Base-by-base conservation (phyloP, 2,113 vertebrate genomes). In the Chlamydotis undulata region DNA sequence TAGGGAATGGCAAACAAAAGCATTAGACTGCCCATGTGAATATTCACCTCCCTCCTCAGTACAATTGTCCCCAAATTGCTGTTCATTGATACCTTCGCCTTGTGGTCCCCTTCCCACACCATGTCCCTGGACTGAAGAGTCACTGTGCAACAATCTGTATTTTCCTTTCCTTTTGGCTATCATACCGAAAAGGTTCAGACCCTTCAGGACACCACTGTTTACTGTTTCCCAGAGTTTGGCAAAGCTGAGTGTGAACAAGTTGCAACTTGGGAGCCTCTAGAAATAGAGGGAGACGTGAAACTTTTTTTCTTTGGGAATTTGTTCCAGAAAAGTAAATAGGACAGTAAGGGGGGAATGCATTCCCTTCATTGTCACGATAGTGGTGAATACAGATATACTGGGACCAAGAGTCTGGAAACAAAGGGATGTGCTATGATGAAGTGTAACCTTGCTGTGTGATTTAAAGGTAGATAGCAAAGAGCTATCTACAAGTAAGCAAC, bases 101-200 rank as follows among this genome's bases (percentile, higher is more conserved):
- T 14, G 6, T 35, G 26, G 16, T 24, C 15, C n/a, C 26, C 41
- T 84, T 82, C 21, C 25, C 8, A 18, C 26, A 41, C 4, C 56
- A 43, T 39, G 13, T 47, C 43, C 18, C 35, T 82, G 26, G 19
- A 9, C 43, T 0, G 0, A 64, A 21, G 28, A 59, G 21, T 68
- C 61, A 33, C n/a, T 41, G 53, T 26, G 23, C 7, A 19, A 14
- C 28, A 43, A 24, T 67, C 23, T 2, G 6, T 33, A 50, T 73
- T 78, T 87, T 55, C 22, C 6, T 7, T 85, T 28, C 7, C 33
- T 88, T 93, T 68, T 92, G 55, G 4, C 28, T 83, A 13, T 53
- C 10, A 2, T 35, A 28, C 0, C 1, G 65, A 19, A 74, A 87
- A 86, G 39, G 29, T 28, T n/a, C 70, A 83, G 39, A 60, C 19